Conservation (phyloP, 1,140 invertebrate species). For the Drosophila nannoptera region DNA sequence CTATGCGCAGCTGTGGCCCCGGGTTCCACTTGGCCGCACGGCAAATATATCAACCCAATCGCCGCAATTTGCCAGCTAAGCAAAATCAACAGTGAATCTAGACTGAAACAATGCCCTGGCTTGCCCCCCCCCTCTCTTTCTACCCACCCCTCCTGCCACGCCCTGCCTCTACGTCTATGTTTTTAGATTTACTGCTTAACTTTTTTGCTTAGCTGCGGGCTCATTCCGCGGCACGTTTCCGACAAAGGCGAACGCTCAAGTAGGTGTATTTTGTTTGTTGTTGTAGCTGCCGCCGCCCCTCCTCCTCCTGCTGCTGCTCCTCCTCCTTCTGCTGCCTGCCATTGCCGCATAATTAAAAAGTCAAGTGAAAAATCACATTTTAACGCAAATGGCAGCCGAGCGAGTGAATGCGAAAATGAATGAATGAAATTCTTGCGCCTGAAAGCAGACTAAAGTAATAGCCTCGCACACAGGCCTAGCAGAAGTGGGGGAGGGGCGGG, state of each 20-base stretch:
- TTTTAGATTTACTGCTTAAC: slow-evolving; percentile 72
- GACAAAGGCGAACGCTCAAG: slow-evolving; percentile 62
- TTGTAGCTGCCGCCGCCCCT: slow-evolving; percentile 11
- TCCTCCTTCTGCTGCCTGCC: slow-evolving; percentile 27
- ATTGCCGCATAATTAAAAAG: slow-evolving; percentile 77
- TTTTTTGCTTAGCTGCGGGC: slow-evolving; percentile 43
- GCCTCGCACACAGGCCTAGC: slow-evolving; percentile 28
- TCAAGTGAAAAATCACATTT: slow-evolving; percentile 79
- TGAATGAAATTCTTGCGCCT: slow-evolving; percentile 76
- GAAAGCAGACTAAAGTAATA: slow-evolving; percentile 72
- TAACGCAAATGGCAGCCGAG: slow-evolving; percentile 57
- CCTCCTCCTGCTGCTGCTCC: slow-evolving; percentile 37
- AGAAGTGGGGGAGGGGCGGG: neutral
- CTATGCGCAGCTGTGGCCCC: slow-evolving; percentile 12
- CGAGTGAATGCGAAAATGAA: slow-evolving; percentile 38
- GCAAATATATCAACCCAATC: slow-evolving; percentile 40
- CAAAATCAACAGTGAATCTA: slow-evolving; percentile 30
- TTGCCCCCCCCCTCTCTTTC: slow-evolving; percentile 6
- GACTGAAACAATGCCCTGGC: slow-evolving; percentile 13
- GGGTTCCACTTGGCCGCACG: slow-evolving; percentile 24
- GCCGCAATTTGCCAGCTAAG: slow-evolving; percentile 38
- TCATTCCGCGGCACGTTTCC: slow-evolving; percentile 48
- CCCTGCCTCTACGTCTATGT: slow-evolving; percentile 24
- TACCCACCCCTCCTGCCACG: neutral
- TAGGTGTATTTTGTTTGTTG: slow-evolving; percentile 65